A percentile compares a stretch with the other conserved stretches of the same genome.
These are phyloP conservation scores for Phalacrocorax carbo DNA, from an alignment of 2,113 vertebrate genomes.

Conservation along the genomic window DNA sequence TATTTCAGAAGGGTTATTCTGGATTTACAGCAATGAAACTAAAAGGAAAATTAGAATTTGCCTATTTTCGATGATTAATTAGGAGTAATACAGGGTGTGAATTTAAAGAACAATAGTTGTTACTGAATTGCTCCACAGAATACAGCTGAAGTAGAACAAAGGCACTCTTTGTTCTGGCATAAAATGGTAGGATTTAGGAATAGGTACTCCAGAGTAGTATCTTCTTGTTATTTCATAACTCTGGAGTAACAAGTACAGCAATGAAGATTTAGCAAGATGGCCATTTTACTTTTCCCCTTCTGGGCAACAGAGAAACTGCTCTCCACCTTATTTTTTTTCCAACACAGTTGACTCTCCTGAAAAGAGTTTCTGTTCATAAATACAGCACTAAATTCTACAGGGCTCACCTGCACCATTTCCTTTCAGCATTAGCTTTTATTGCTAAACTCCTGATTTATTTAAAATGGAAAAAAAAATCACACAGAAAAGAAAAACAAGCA, in stretches of 20 bases:
- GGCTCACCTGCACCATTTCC: slow-evolving; percentile 8
- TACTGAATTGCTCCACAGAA: neutral
- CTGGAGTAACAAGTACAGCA: neutral
- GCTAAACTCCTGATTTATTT: neutral
- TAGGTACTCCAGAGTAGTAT: neutral
- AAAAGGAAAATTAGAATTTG: neutral
- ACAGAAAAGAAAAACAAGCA: neutral
- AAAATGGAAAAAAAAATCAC: neutral
- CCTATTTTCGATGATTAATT: neutral
- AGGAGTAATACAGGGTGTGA: neutral
- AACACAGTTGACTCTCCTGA: neutral
- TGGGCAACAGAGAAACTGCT: neutral
- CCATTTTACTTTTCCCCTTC: neutral
- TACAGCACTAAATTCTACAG: neutral
- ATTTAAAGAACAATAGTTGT: neutral
- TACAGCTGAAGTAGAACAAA: neutral
- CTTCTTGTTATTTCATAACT: neutral
- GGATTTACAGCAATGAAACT: neutral
- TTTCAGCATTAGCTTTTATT: slow-evolving; percentile 13
- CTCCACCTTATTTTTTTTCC: neutral
- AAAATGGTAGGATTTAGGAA: neutral
- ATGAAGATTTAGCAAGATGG: neutral
- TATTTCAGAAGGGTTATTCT: neutral
- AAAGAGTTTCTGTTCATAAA: neutral
- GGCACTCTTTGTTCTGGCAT: neutral